Conservation (phyloP, 2,113 vertebrate genomes). For the Aleadryas rufinucha region DNA sequence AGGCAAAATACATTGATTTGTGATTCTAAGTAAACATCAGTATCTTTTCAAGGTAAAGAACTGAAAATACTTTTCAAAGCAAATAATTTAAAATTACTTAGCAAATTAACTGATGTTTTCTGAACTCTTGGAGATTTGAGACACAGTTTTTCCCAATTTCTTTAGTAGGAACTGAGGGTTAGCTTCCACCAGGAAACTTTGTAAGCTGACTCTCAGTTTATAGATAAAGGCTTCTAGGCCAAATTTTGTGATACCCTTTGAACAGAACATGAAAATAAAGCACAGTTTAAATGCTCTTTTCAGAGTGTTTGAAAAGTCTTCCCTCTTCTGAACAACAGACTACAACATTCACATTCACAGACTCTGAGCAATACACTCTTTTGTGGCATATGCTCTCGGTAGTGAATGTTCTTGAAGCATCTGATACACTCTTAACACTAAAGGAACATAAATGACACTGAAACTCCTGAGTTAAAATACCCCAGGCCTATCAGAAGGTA, state of each 20-base stretch:
- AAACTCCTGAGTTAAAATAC: not conserved
- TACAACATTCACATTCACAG: not conserved
- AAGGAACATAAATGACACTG: not conserved
- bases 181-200: not conserved
- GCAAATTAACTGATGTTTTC: not conserved
- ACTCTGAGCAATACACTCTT: not conserved
- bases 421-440: not conserved
- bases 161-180: not conserved
- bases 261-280: not conserved
- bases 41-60: not conserved
- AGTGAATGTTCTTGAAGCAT: not conserved
- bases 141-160: not conserved
- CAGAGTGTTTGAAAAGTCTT: not conserved
- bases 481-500: not conserved
- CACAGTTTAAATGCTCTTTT: not conserved
- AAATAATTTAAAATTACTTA: not conserved
- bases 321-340: not conserved
- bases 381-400: not conserved
- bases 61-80: not conserved
- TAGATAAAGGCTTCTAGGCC: not conserved
- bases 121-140: not conserved
- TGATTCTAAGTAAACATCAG: not conserved
- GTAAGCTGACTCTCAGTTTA: not conserved
- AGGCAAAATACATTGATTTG: not conserved
- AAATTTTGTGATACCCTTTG: not conserved